phyloP scores from a whole-genome alignment of 1,140 invertebrate genomes.

The Trichonephila clavipes region DNA sequence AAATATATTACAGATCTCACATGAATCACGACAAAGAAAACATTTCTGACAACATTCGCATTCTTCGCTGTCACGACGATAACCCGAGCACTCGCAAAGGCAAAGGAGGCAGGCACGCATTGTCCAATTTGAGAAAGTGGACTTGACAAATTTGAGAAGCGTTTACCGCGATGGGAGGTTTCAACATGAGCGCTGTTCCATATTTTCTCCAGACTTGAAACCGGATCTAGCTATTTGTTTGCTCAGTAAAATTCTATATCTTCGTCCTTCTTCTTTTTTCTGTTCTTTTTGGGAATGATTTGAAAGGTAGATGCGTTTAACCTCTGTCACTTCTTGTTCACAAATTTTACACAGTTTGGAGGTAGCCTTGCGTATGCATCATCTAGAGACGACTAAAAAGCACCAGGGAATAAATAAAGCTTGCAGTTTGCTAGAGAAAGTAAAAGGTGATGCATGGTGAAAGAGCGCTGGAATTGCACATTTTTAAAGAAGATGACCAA shows the following conservation, averaged over 20 bases:
- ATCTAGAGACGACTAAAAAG: neutral
- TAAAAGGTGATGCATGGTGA: neutral
- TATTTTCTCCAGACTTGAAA: constrained; percentile 1
- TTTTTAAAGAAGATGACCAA: neutral
- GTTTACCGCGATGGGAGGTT: constrained; percentile 22
- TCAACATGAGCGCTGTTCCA: neutral
- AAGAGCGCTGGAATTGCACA: neutral
- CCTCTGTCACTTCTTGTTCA: constrained; percentile 9
- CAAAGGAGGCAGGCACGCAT: neutral
- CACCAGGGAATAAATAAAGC: neutral
- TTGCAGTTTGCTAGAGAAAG: neutral
- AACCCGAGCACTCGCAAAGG: neutral
- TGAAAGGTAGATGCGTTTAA: neutral
- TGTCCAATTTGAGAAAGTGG: constrained; percentile 20
- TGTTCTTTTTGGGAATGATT: neutral
- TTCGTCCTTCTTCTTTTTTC: neutral
- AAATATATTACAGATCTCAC: neutral
- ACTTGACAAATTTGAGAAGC: constrained; percentile 48
- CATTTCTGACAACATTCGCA: constrained; percentile 8
- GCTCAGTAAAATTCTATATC: neutral
- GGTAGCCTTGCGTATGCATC: neutral
- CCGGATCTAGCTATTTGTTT: constrained; percentile 30
- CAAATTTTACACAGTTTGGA: constrained; percentile 14
- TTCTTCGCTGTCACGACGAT: neutral
- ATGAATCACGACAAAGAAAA: neutral